Evolutionary conservation across 2,113 vertebrate species (phyloP), one percentile per base, ranked within the genome.

Genomic region (Proterorhinus semilunaris): DNA sequence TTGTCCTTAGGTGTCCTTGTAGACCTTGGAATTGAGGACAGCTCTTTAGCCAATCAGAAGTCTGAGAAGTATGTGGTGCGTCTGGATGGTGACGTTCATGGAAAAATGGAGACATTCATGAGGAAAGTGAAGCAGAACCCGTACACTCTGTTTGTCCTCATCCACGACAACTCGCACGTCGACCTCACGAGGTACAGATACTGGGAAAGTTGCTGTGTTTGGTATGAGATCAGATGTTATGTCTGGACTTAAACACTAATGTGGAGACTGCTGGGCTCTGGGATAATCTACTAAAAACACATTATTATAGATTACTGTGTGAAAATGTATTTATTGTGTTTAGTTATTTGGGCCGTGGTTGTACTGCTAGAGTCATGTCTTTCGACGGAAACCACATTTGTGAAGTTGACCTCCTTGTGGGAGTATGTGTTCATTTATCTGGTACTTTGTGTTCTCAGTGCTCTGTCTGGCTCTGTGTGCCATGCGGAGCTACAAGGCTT

Each of bases 71-170:
- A 98, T 0, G 95, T 99, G 64, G 95, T 96, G 75, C 94, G 96
- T 7, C 88, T 99, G 57, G 97, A 99, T 68, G 91, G 81, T 11
- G 97, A 98, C 10, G 94, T 98, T 36, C 97, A 98, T 80, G 76
- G 83, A 65, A 98, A 95, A 88, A 96, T 99, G 91, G 97, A 99
- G 71, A 92, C 93, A 68, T 99, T 99, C 88, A 95, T 99, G 96
- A 93, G 88, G 80, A 94, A 94, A 68, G 97, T 99, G 76, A 97
- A 96, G 67, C 96, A 96, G 90, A 98, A 98, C 82, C 98, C 96
- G 0, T 98, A 97, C 79, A 99, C 97, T 0, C 91, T 99, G 70
- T 99, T 98, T 84, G 96, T 99, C 83, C 94, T 99, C 62, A 96
- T 99, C 66, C 98, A 99, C 52, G 98, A 99, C 89, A 95, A 98